A percentile compares a stretch with the other conserved stretches of the same genome.
Evolutionary conservation across 2,888 invertebrate species (phyloP).

Genomic region (Cataglyphis altisquamis): DNA sequence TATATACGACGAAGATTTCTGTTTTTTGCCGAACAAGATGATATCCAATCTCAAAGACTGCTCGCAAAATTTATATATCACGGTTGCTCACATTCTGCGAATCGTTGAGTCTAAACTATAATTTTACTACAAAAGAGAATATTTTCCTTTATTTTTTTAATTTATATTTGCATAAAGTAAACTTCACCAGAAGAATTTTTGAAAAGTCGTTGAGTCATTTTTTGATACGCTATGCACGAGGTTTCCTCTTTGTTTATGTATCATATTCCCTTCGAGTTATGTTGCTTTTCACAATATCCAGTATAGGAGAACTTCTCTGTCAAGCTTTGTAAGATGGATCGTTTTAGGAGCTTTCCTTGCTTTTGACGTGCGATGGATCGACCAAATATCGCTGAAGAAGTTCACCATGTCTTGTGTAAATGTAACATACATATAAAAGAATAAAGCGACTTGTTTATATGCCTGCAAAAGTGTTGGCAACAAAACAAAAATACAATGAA

Average conservation of each 20-base stretch:
- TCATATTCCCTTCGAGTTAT: constrained; percentile 15
- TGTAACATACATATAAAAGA: constrained; percentile 40
- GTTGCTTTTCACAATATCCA: constrained; percentile 36
- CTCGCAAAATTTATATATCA: constrained; percentile 23
- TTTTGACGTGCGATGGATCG: constrained; percentile 48
- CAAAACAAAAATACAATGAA: background rate
- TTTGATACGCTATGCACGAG: constrained; percentile 18
- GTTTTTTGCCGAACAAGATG: background rate
- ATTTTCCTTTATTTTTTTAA: background rate
- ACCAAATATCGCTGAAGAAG: constrained; percentile 42
- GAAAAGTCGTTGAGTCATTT: constrained; percentile 25
- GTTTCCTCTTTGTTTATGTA: constrained; percentile 40
- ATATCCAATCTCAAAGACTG: background rate
- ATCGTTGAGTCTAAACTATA: constrained; percentile 7
- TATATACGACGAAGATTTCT: background rate
- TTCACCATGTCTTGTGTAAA: constrained; percentile 30
- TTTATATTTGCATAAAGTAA: background rate
- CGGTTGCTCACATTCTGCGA: background rate
- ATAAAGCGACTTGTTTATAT: constrained; percentile 35
- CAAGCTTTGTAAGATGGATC: constrained; percentile 60
- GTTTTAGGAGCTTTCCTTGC: constrained; percentile 35
- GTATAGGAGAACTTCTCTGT: constrained; percentile 50
- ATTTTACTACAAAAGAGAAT: constrained; percentile 7
- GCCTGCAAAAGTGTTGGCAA: background rate
- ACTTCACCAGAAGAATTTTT: constrained; percentile 27